Conservation (phyloP, 2,113 vertebrate genomes). For the Gadus macrocephalus region DNA sequence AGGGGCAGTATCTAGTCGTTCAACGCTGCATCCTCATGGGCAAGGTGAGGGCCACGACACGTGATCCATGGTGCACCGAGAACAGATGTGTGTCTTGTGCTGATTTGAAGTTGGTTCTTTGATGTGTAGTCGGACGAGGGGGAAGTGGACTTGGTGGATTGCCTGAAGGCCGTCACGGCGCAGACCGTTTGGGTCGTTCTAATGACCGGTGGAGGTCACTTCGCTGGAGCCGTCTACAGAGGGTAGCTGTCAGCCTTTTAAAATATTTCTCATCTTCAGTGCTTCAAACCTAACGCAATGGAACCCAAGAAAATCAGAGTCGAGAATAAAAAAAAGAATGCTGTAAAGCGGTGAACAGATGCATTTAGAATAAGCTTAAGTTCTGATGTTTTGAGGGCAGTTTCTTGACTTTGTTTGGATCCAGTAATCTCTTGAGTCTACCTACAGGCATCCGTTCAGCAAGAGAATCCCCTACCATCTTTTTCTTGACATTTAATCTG, state of each 20-base stretch:
- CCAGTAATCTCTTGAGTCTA: too few relatives aligned
- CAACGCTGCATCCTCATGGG: slow-evolving; percentile 79
- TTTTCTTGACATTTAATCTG: too few relatives aligned
- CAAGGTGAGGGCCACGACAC: slow-evolving; percentile 67
- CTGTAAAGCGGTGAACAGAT: too few relatives aligned
- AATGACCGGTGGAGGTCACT: slow-evolving; percentile 94
- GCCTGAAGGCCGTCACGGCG: slow-evolving; percentile 65
- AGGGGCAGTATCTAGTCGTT: slow-evolving; percentile 77
- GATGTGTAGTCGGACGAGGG: slow-evolving; percentile 30
- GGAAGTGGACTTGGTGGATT: slow-evolving; percentile 53
- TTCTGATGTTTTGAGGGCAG: too few relatives aligned
- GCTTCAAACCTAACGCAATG: too few relatives aligned
- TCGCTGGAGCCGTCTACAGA: slow-evolving; percentile 88
- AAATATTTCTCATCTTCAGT: neutral
- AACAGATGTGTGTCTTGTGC: neutral
- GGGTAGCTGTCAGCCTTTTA: slow-evolving; percentile 73
- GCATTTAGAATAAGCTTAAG: too few relatives aligned
- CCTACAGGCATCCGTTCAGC: too few relatives aligned
- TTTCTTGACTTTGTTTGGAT: too few relatives aligned
- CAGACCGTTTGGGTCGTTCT: slow-evolving; percentile 80
- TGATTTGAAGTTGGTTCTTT: slow-evolving; percentile 2
- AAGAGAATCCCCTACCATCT: too few relatives aligned
- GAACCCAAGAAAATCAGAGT: too few relatives aligned
- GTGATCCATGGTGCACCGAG: neutral
- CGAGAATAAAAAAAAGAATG: too few relatives aligned